Conservation (phyloP, 1,140 invertebrate genomes). For the Drosophila novamexicana region DNA sequence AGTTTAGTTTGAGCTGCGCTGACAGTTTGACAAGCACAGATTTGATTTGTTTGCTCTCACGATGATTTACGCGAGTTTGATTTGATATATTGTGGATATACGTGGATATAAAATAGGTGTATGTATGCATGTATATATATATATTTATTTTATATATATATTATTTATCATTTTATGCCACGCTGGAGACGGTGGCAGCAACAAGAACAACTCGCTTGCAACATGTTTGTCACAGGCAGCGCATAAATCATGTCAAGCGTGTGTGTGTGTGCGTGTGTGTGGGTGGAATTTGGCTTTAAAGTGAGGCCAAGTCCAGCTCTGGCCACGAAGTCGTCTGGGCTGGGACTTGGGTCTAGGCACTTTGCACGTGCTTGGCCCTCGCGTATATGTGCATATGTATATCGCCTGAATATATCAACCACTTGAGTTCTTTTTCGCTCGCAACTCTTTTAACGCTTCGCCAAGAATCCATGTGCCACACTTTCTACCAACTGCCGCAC, state of each 20-base stretch:
- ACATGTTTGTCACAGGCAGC: slow-evolving; percentile 49
- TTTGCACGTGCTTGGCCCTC: slow-evolving; percentile 61
- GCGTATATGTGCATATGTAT: background rate
- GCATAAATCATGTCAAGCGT: slow-evolving; percentile 66
- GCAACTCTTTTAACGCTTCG: slow-evolving; percentile 37
- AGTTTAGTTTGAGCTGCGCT: slow-evolving; percentile 20
- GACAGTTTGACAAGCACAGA: slow-evolving; percentile 45
- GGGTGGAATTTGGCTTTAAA: slow-evolving; percentile 20
- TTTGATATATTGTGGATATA: slow-evolving; percentile 42
- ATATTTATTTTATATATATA: slow-evolving; percentile 10
- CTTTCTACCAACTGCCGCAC: slow-evolving; percentile 30
- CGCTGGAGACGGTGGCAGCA: background rate
- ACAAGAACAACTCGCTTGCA: slow-evolving; percentile 19
- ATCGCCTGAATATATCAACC: slow-evolving; percentile 58
- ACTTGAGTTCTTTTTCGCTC: slow-evolving; percentile 28
- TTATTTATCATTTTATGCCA: slow-evolving; percentile 33
- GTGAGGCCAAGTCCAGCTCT: background rate
- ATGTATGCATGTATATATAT: slow-evolving; percentile 4
- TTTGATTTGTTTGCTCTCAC: slow-evolving; percentile 41
- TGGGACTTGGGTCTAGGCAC: slow-evolving; percentile 18
- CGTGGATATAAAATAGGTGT: background rate
- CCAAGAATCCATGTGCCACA: slow-evolving; percentile 43
- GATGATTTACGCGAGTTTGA: slow-evolving; percentile 68
- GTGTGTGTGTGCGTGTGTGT: slow-evolving; percentile 14
- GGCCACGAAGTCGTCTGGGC: background rate